Base-by-base conservation (phyloP, 64 coral and sea anemone species). In the Pocillopora verrucosa region DNA sequence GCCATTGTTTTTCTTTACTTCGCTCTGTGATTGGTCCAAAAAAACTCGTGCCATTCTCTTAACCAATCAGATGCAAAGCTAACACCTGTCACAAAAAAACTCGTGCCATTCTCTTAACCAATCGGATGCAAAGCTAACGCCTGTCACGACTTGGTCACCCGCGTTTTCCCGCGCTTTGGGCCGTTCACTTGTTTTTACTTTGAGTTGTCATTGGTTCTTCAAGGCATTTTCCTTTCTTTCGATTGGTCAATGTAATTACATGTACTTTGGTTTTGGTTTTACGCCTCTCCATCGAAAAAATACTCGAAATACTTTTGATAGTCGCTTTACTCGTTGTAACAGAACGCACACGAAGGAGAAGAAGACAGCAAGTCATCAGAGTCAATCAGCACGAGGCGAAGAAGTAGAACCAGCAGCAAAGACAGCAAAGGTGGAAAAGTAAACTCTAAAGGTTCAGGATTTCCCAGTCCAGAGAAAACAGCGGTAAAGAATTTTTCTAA, bases 401-500 rank as follows among this genome's bases (percentile, higher is more conserved):
- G 82, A 25, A 85, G 82, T 24, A 37, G 82, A 56, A 37, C 38
- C 22, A 85, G 65, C 36, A 86, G 82, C 15, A 92, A 75, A 72
- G 61, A 86, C 35, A 77, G 13, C 4, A 87, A 86, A 78, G 80
- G 63, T 16, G 86, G 74, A 68, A 87, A 76, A 72, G 86, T 72
- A 76, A 37, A 16, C 56, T 12, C 72, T 20, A 75, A 88, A 63
- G 58, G 26, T 5, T 78, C 72, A 76, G 72, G 73, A 19, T 76
- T 77, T 51, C 86, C 73, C 15, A 88, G 86, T 88, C 86, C 86
- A 61, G 86, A 88, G 2, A 11, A 34, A 58, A 13, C 14, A n/a
- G 34, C 34, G 19, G 86, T 88, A 77, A 88, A 73, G 36, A 17
- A 88, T 30, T 30, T 61, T 61, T 76, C 6, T 35, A 64, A 24